Evolutionary conservation across 1,140 invertebrate species (phyloP).

Genomic region (Hesperophylax magnus): DNA sequence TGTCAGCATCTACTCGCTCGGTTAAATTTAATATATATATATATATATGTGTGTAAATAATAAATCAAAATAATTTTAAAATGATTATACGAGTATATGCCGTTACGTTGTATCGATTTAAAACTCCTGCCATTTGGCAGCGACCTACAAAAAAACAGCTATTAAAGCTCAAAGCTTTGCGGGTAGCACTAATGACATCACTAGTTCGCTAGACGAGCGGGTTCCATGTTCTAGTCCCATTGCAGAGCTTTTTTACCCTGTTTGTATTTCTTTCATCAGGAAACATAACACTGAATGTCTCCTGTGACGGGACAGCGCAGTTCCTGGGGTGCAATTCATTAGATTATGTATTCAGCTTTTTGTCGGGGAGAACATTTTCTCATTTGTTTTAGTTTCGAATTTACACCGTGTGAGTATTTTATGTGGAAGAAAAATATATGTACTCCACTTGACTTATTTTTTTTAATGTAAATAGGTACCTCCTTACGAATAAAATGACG

Average conservation of each 20-base stretch:
- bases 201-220: not conserved
- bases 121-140: not conserved
- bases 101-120: not conserved
- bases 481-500: too few species aligned
- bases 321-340: conserved; percentile 13
- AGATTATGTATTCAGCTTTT: not conserved
- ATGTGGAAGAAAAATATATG: too few species aligned
- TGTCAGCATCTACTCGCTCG: too few species aligned
- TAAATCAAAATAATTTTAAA: too few species aligned
- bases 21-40: too few species aligned
- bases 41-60: too few species aligned
- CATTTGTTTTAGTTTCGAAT: conserved; percentile 1
- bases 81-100: too few species aligned
- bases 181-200: not conserved
- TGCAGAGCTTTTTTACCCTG: not conserved
- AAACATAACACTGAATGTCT: conserved; percentile 27
- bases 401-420: not conserved
- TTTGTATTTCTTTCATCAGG: conserved; percentile 19
- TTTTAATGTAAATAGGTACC: too few species aligned
- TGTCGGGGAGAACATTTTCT: not conserved
- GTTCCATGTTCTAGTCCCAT: not conserved
- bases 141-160: not conserved
- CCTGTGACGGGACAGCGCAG: conserved; percentile 6
- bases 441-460: too few species aligned
- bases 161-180: not conserved